Evolutionary conservation across 2,113 vertebrate species (phyloP), one percentile per base, ranked within the genome.

Genomic region (Nymphicus hollandicus): DNA sequence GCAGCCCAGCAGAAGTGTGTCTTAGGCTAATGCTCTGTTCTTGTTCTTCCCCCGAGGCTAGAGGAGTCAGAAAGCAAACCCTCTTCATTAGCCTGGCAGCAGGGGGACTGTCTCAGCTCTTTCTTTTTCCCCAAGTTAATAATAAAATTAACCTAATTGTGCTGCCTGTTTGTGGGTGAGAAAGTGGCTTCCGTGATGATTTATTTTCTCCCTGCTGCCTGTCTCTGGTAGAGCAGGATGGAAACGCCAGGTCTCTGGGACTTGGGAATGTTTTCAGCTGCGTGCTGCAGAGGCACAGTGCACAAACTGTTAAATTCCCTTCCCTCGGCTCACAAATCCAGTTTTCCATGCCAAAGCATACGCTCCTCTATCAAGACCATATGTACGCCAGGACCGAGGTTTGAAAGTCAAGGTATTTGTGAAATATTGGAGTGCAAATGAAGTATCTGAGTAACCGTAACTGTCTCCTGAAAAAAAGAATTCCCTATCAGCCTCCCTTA

Each of bases 391-490:
- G 56, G 87, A 79, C 77, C 4, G 8, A 79, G 70, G 92, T 92
- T 97, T 95, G 88, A 29, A 96, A 97, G 93, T 92, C 94, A 96
- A 96, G 95, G 95, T 96, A 95, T 93, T 95, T 93, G 84, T 95
- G 95, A 93, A 94, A 91, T 94, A 82, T 63, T 65, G 91, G 91
- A 96, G 88, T 17, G 64, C 74, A 79, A 96, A 82, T 93, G 43
- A 92, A 96, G 95, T 81, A 91, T 91, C 85, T 86, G 88, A 96
- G 82, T 88, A 86, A 95, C 93, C 86, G 81, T 85, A 65, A 92
- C 93, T 89, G 94, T 94, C 96, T 91, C 58, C 92, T 81, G 4
- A 66, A 71, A 69, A 68, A 41, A 85, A 79, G 72, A 41, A 14
- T 16, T 35, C 58, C 47, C 83, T 86, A 88, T 91, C 76, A 66